phyloP scores from a whole-genome alignment of 1,140 invertebrate genomes.

The Hormaphis cornu region DNA sequence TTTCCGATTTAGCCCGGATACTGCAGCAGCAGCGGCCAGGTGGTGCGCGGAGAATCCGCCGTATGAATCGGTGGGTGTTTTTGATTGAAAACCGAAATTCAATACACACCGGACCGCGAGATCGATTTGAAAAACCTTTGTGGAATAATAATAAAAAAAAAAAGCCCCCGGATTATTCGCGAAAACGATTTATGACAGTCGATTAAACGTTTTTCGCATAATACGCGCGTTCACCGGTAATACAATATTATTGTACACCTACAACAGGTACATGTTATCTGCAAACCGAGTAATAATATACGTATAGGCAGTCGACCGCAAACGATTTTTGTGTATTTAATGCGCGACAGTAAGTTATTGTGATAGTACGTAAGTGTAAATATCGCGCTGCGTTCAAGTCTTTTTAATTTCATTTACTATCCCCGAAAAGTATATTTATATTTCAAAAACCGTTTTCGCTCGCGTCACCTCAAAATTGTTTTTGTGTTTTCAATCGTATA shows the following conservation, averaged over 20 bases:
- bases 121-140: slow-evolving; percentile 2
- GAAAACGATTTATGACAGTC: slow-evolving; percentile 29
- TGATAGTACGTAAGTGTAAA: too few relatives aligned
- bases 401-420: too few relatives aligned
- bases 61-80: too few relatives aligned
- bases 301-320: not conserved
- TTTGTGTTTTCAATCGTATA: too few relatives aligned
- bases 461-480: too few relatives aligned
- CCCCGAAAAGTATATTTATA: too few relatives aligned
- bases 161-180: not conserved
- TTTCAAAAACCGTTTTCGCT: too few relatives aligned
- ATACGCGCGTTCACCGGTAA: not conserved
- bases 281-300: not conserved
- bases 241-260: too few relatives aligned
- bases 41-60: slow-evolving; percentile 1
- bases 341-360: too few relatives aligned
- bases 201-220: slow-evolving; percentile 25
- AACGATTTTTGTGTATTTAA: too few relatives aligned
- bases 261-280: too few relatives aligned
- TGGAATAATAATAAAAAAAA: not conserved
- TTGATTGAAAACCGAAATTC: slow-evolving; percentile 25
- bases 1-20: not conserved
- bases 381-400: too few relatives aligned
- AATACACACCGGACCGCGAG: not conserved
- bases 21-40: not conserved